Percentiles rank a stretch among this genome's conserved stretches.
Evolutionary conservation across 1,140 invertebrate species (phyloP).

Genomic region (Drosophila parvula): DNA sequence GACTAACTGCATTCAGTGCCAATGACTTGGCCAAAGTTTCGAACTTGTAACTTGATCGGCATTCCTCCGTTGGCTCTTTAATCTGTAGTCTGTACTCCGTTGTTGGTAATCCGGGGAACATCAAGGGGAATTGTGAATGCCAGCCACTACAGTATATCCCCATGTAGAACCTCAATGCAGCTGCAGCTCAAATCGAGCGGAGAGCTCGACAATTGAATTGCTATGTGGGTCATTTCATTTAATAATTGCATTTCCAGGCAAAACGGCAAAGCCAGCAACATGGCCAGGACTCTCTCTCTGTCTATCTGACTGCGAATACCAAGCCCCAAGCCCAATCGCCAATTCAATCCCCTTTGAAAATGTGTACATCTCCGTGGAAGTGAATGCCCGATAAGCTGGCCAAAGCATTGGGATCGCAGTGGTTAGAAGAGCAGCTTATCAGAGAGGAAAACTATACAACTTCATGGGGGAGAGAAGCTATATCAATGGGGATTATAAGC

Average conservation of each 20-base stretch:
- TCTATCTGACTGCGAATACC: neutral
- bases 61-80: constrained; percentile 23
- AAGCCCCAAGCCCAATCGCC: neutral
- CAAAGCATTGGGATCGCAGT: constrained; percentile 40
- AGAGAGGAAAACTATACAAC: neutral
- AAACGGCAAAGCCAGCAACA: constrained; percentile 17
- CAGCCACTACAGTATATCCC: constrained; percentile 11
- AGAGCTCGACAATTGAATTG: constrained; percentile 65
- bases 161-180: constrained; percentile 1
- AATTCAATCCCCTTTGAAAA: neutral
- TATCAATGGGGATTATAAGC: constrained; percentile 3
- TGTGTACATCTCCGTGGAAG: constrained; percentile 33
- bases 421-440: constrained; percentile 11
- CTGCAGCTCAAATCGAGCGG: constrained; percentile 64
- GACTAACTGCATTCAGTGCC: constrained; percentile 32
- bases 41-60: constrained; percentile 43
- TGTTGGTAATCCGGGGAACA: constrained; percentile 11
- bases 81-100: constrained; percentile 11
- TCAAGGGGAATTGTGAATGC: constrained; percentile 54
- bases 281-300: neutral
- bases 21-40: constrained; percentile 42
- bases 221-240: constrained; percentile 77
- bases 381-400: constrained; percentile 67
- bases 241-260: constrained; percentile 63
- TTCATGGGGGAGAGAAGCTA: neutral